Conservation (phyloP, 2,888 invertebrate genomes). For the Lysandra bellargus region DNA sequence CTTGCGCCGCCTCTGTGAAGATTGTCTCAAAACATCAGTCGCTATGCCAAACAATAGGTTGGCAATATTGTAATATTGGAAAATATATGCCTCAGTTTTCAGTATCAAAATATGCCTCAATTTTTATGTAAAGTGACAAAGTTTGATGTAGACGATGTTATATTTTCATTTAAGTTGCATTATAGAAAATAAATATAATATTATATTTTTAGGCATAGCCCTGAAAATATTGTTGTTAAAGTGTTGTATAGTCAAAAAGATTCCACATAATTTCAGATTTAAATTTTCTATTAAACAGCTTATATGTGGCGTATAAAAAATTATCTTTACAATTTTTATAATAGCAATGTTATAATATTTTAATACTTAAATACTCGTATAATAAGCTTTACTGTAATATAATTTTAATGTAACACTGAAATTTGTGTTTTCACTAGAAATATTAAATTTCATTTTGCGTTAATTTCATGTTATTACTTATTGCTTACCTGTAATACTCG, state of each 20-base stretch:
- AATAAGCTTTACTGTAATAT: not conserved
- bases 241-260: too few species aligned
- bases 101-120: too few species aligned
- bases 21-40: not conserved
- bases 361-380: not conserved
- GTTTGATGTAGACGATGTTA: too few species aligned
- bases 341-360: not conserved
- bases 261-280: too few species aligned
- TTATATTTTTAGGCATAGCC: too few species aligned
- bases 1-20: not conserved
- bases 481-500: not conserved
- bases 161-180: too few species aligned
- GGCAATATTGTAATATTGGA: not conserved
- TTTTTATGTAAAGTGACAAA: too few species aligned
- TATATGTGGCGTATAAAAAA: too few species aligned
- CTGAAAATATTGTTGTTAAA: too few species aligned
- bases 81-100: not conserved
- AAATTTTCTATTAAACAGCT: too few species aligned
- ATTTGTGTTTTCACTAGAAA: not conserved
- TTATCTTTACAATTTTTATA: not conserved
- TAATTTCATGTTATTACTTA: constrained; percentile 2
- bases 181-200: too few species aligned
- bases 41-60: not conserved
- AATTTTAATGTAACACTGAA: not conserved
- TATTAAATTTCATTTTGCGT: not conserved